Base-by-base conservation (phyloP, 2,797 vertebrate species). In the Galagoides demidoff region DNA sequence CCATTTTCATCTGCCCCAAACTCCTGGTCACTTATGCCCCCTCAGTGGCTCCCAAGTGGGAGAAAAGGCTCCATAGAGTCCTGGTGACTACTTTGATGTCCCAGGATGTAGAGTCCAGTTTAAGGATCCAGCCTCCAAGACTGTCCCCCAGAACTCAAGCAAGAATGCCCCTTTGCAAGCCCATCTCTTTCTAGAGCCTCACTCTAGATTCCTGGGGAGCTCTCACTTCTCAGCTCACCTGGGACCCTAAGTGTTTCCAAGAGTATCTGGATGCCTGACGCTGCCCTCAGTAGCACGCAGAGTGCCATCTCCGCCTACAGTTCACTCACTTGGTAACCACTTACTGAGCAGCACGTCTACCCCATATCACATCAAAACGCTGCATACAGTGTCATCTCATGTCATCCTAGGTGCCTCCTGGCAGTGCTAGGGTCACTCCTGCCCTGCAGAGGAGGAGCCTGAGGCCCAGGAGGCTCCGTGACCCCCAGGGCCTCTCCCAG, bases 251-350 rank as follows among this genome's bases (percentile, higher is more conserved):
- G 68, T 25, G n/a, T 59, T 79, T 25, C n/a, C 77, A 13, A 17
- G 49, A 23, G 22, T 14, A 37, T 6, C 23, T 6, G 31, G 29
- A 52, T 34, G 12, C 31, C 49, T 1, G 4, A 23, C 1, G 0
- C 29, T 1, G 34, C 10, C 45, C 14, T 43, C 90, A 8, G 25
- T 4, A 12, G 52, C 34, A 23, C 57, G 19, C 22, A 9, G 27
- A 0, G 0, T 12, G 70, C 10, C 1, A 13, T 39, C 71, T 7
- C 37, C 1, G 12, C 37, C 64, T 6, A 3, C 2, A 37, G 22
- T 20, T 12, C 31, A 55, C 66, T 90, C 39, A 10, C 29, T 57
- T 22, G 4, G 79, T 23, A 9, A 23, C 29, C 1, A 2, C 52
- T 11, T n/a, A 37, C 68, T 19, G 55, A 59, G 76, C 20, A 57